Base-by-base conservation (phyloP, 1,140 invertebrate genomes). In the Zaprionus vittiger region DNA sequence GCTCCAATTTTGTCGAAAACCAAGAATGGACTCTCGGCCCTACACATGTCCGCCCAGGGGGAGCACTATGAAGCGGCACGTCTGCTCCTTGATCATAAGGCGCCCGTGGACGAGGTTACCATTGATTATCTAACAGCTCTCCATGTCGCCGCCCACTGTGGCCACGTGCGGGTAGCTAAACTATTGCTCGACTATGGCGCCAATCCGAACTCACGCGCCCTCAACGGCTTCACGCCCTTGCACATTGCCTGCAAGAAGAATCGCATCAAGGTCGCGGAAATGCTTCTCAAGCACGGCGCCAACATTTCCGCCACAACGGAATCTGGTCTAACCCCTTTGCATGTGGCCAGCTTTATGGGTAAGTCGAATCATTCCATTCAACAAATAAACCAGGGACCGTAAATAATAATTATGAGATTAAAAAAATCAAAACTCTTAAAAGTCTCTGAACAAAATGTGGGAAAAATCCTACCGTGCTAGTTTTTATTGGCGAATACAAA, bases 211-310 rank as follows among this genome's bases (percentile, higher is more conserved):
- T 96, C 99, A 0, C 94, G 99, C 56, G 99, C 99, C 55, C 94
- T 99, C 24, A 99, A 99, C 93, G 99, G 99, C 14, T 99, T 99
- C 92, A 99, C 98, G 1, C 99, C 99, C 0, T 94, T 99, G 55
- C 98, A 99, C 91, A 99, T 99, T 92, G 99, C 99, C 38, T 99
- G 99, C 93, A 99, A 99, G 93, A 99, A 99, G 94, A 99, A 99
- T 94, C 94, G 99, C 37, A 97, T 99, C 73, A 98, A 99, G 92
- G 96, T 99, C 41, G 98, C 99, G 6, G 99, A 99, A 93, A 93
- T 99, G 66, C 94, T 89, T 4, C 94, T 99, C 4, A 99, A 99
- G 93, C 98, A 99, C 94, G 98, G 98, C 85, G 99, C 98, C 56
- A 96, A 95, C 77, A 95, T 95, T 76, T 94, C 94, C 28, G 96